Evolutionary conservation across 2,113 vertebrate genomes (phyloP), one percentile per base, ranked within the genome.

Genomic region (Rostratula benghalensis): DNA sequence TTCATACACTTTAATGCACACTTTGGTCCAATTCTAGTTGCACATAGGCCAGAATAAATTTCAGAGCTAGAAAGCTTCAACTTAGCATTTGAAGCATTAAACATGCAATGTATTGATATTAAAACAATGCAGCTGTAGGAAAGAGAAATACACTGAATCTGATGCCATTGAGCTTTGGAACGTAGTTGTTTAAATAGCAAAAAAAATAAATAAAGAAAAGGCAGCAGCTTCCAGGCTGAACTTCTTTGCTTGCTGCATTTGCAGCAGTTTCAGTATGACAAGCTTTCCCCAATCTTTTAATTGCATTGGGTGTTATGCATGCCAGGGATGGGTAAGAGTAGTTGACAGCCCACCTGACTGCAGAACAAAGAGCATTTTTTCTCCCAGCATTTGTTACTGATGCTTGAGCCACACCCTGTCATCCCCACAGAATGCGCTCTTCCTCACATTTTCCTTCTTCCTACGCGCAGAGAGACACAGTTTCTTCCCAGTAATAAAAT

Each of bases 281-380:
- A 68, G 24, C 76, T 73, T 87, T 86, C 50, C n/a, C 53, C 2
- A 0, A 67, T 74, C 54, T 85, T 90, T 96, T 94, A 91, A 87
- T 68, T 85, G 87, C 46, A 41, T 30, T 81, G 73, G 79, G 69
- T 76, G 92, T 93, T 93, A 33, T 46, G 79, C 59, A 86, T 94
- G 88, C 91, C 63, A 94, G 69, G 19, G 50, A 94, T 67, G 93
- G 85, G 89, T 50, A 82, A 96, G 82, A 94, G 85, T 48, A 93
- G 57, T 93, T 95, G 91, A 95, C 84, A 85, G 48, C 84, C 76
- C 61, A 95, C 96, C 88, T 89, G 84, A 95, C 70, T 81, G 68
- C 43, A 87, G 93, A 92, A 96, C 93, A 96, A 96, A 97, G 89
- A 95, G 89, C 64, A 61, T 87, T 95, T 95, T 96, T 94, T 87